Evolutionary conservation across 1,140 invertebrate species (phyloP).

Genomic region (Drosophila neocordata): DNA sequence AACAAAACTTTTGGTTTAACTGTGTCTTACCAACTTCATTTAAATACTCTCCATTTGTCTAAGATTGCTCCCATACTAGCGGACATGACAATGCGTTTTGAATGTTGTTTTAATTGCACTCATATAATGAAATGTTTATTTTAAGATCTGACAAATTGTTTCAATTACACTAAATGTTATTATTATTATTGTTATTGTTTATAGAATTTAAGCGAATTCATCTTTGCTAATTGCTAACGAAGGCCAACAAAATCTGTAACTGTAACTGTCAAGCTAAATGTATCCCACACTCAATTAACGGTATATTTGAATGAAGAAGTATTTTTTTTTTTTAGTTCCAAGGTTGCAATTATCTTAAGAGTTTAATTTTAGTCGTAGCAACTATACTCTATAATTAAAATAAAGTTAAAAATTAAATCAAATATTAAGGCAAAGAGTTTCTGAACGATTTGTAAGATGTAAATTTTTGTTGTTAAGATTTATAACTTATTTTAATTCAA

Average conservation of each 20-base stretch:
- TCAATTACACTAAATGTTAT: not conserved
- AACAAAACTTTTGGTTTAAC: not conserved
- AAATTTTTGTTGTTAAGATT: too few relatives aligned
- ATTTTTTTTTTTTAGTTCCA: slow-evolving; percentile 27
- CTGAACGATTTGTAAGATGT: too few relatives aligned
- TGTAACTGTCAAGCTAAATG: slow-evolving; percentile 10
- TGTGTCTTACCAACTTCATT: slow-evolving; percentile 48
- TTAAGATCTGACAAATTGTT: slow-evolving; percentile 18
- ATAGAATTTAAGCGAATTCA: slow-evolving; percentile 52
- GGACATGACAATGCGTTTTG: slow-evolving; percentile 64
- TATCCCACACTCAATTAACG: slow-evolving; percentile 29
- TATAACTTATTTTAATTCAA: too few relatives aligned
- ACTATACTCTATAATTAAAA: not conserved
- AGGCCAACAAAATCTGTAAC: slow-evolving; percentile 18
- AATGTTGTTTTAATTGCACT: slow-evolving; percentile 68
- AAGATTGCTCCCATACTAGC: slow-evolving; percentile 34
- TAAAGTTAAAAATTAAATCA: too few relatives aligned
- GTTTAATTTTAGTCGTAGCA: not conserved
- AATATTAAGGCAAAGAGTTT: too few relatives aligned
- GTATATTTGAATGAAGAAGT: slow-evolving; percentile 22
- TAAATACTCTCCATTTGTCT: slow-evolving; percentile 58
- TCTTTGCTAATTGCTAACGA: slow-evolving; percentile 51
- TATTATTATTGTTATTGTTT: slow-evolving; percentile 14
- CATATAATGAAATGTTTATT: slow-evolving; percentile 47
- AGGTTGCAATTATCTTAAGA: slow-evolving; percentile 11